A percentile compares a stretch with the other conserved stretches of the same genome.
phyloP scores from a whole-genome alignment of 2,888 invertebrate genomes.

The Iselma pallidipennis region DNA sequence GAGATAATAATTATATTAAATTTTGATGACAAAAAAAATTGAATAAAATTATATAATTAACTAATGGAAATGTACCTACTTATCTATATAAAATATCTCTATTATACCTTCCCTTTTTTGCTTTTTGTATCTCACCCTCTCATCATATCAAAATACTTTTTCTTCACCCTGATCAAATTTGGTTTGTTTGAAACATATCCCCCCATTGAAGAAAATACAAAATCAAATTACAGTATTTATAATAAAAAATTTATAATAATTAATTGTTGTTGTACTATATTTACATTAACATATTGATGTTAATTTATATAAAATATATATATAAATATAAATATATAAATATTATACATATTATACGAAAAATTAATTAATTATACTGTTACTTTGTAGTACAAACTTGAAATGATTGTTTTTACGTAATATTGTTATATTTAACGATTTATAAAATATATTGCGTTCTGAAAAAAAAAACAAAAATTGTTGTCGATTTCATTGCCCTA shows the following conservation, averaged over 20 bases:
- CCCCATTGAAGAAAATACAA: neutral
- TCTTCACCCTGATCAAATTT: constrained; percentile 21
- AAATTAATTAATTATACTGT: constrained; percentile 38
- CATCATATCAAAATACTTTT: no score
- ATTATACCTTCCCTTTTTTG: constrained; percentile 20
- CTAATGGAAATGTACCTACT: constrained; percentile 23
- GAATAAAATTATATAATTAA: constrained; percentile 13
- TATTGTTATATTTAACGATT: constrained; percentile 53
- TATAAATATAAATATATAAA: constrained; percentile 31
- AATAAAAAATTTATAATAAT: constrained; percentile 19
- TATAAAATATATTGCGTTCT: constrained; percentile 51
- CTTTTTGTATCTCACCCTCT: neutral
- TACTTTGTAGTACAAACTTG: constrained; percentile 52
- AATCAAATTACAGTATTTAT: constrained; percentile 39
- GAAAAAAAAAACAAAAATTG: constrained; percentile 17
- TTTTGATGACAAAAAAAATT: constrained; percentile 16
- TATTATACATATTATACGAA: constrained; percentile 43
- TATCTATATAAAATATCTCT: constrained; percentile 10
- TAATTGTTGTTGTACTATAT: constrained; percentile 33
- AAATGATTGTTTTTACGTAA: constrained; percentile 52
- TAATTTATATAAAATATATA: constrained; percentile 25
- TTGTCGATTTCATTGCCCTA: no score
- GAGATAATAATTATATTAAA: constrained; percentile 26
- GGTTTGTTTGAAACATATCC: constrained; percentile 34
- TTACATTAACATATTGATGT: constrained; percentile 43